Conservation (phyloP, 2,113 vertebrate species). For the Ictidomys tridecemlineatus region DNA sequence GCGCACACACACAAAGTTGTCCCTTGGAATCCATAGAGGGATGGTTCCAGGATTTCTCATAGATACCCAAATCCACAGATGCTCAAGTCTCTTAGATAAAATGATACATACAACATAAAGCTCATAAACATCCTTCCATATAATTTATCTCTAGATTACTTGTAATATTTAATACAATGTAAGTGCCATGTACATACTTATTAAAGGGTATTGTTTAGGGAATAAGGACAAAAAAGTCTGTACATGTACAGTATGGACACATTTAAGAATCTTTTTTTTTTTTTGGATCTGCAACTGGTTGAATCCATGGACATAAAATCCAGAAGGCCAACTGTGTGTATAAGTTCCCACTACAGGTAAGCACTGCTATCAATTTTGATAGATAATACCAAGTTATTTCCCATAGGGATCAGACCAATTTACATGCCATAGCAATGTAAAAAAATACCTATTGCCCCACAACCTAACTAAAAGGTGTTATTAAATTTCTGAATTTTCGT, state of each 20-base stretch:
- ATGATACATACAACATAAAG: background rate
- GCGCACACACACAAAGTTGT: background rate
- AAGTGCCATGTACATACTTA: background rate
- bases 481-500: slow-evolving; percentile 45
- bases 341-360: background rate
- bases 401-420: background rate
- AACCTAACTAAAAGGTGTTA: background rate
- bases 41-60: background rate
- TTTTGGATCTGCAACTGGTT: background rate
- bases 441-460: slow-evolving; percentile 30
- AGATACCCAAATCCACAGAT: background rate
- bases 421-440: slow-evolving; percentile 25
- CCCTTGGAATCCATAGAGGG: background rate
- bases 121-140: background rate
- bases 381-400: slow-evolving; percentile 27
- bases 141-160: background rate
- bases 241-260: background rate
- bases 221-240: background rate
- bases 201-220: background rate
- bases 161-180: background rate
- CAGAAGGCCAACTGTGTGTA: background rate
- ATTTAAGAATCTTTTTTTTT: background rate
- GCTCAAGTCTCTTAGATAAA: background rate
- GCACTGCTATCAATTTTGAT: background rate
- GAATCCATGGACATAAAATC: background rate